Evolutionary conservation across 2,113 vertebrate genomes (phyloP).

Genomic region (Dunckerocampus dactyliophorus): DNA sequence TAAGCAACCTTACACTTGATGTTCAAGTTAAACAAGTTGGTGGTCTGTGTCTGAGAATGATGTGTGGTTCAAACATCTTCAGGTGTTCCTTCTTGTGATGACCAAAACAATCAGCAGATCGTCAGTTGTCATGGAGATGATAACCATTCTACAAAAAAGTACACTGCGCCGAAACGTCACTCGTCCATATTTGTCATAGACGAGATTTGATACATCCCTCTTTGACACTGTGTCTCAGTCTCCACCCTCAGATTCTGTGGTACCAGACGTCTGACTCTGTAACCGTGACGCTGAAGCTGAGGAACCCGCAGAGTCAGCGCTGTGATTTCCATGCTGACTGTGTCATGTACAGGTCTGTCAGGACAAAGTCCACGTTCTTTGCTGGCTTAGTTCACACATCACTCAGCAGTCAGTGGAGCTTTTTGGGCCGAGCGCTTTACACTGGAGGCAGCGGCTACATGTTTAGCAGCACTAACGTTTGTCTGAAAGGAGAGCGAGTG

Average conservation of each 20-base stretch:
- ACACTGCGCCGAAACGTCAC: neutral
- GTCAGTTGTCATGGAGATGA: neutral
- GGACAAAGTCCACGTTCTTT: neutral
- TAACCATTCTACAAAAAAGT: conserved; percentile 20
- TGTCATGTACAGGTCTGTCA: conserved; percentile 67
- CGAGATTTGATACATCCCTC: neutral
- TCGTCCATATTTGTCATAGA: neutral
- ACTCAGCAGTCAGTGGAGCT: conserved; percentile 1
- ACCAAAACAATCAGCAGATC: neutral
- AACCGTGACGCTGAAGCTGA: conserved; percentile 59
- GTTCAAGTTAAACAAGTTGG: neutral
- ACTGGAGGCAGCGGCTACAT: conserved; percentile 27
- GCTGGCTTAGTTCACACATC: neutral
- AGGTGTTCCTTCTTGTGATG: conserved; percentile 14
- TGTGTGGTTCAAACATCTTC: neutral
- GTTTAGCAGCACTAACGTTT: conserved; percentile 12
- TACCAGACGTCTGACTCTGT: conserved; percentile 52
- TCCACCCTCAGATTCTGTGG: conserved; percentile 69
- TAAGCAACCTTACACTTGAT: too few species aligned
- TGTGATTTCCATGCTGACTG: conserved; percentile 61
- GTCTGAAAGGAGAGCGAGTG: neutral
- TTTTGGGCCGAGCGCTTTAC: conserved; percentile 17
- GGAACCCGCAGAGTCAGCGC: conserved; percentile 55
- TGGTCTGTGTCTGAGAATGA: neutral
- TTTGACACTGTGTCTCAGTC: conserved; percentile 31